phyloP scores from a whole-genome alignment of 2,888 invertebrate species.

The Teleogryllus oceanicus region DNA sequence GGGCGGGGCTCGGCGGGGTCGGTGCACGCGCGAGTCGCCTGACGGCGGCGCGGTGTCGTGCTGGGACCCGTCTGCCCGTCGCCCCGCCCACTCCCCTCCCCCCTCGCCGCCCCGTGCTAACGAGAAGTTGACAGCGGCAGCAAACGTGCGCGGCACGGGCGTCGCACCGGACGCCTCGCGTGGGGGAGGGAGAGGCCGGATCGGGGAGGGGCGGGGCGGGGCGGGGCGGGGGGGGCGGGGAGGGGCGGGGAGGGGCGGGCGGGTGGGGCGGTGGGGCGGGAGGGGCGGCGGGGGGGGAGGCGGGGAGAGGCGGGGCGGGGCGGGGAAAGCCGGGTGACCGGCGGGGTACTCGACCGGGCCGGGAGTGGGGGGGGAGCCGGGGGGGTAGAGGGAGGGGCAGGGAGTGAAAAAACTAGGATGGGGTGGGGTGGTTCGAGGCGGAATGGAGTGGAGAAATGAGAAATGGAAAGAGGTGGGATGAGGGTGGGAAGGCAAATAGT shows the following conservation, averaged over 20 bases:
- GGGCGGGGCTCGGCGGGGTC: not conserved
- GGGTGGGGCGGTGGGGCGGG: no score
- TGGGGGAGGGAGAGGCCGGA: not conserved
- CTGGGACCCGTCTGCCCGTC: not conserved
- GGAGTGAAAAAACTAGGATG: no score
- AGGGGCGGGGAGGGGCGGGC: no score
- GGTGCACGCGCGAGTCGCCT: not conserved
- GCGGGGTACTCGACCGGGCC: no score
- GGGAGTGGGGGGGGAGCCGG: no score
- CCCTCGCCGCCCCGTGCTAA: not conserved
- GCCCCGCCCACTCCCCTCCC: not conserved
- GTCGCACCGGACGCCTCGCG: not conserved
- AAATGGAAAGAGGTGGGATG: no score
- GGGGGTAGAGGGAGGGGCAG: no score
- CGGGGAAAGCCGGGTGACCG: no score
- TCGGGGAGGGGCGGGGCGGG: not conserved
- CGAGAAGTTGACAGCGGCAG: slow-evolving; percentile 12
- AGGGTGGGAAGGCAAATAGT: no score
- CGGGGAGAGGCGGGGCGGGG: not conserved
- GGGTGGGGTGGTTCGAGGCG: no score
- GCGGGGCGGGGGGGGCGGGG: not conserved
- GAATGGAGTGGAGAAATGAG: no score
- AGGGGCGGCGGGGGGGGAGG: not conserved
- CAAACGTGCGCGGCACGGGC: not conserved
- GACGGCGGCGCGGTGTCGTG: not conserved